Evolutionary conservation across 2,888 invertebrate genomes (phyloP).

Genomic region (Cloeon dipterum): DNA sequence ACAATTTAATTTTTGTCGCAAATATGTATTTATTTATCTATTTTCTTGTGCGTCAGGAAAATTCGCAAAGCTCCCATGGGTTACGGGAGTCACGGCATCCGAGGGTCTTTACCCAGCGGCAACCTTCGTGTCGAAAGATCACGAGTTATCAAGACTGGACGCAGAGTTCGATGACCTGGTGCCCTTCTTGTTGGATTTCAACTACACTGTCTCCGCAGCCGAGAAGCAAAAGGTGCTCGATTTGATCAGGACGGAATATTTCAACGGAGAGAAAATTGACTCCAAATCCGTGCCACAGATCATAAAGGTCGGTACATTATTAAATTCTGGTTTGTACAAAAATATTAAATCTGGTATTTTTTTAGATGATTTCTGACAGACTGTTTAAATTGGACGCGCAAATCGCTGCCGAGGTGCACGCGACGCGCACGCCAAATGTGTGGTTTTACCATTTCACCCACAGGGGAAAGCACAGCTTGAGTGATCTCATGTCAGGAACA

Average conservation of each 20-base stretch:
- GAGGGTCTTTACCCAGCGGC: slow-evolving; percentile 53
- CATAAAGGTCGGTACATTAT: background rate
- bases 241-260: slow-evolving; percentile 29
- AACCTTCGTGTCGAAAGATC: slow-evolving; percentile 22
- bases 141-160: slow-evolving; percentile 25
- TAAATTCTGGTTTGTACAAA: background rate
- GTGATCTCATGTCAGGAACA: slow-evolving; percentile 25
- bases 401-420: slow-evolving; percentile 31
- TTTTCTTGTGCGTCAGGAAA: no score
- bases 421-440: slow-evolving; percentile 30
- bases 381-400: slow-evolving; percentile 34
- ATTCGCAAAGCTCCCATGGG: slow-evolving; percentile 38
- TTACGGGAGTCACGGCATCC: slow-evolving; percentile 38
- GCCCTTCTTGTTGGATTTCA: slow-evolving; percentile 34
- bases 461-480: slow-evolving; percentile 30
- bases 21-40: no score
- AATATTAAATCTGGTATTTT: no score
- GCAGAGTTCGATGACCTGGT: slow-evolving; percentile 33
- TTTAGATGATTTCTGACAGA: slow-evolving; percentile 36
- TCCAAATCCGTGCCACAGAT: background rate
- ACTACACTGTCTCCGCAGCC: slow-evolving; percentile 26
- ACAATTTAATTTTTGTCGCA: no score
- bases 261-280: slow-evolving; percentile 20
- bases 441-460: slow-evolving; percentile 40
- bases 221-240: slow-evolving; percentile 22